Base-by-base conservation (phyloP, 2,797 vertebrate species). In the Linurgus olivaceus region DNA sequence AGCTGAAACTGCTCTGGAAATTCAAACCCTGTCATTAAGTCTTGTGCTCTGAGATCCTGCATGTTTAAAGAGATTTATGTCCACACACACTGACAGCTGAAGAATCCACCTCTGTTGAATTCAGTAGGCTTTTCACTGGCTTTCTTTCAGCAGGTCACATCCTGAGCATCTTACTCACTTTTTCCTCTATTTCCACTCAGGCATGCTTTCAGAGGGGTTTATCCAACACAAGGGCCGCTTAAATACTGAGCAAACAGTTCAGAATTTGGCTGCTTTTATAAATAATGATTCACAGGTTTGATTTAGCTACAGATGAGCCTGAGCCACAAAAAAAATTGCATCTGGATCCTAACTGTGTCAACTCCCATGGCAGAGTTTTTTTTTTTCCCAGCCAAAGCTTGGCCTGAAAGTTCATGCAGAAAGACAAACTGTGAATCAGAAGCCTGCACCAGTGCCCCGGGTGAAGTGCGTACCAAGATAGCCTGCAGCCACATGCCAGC, bases 381-480 rank as follows among this genome's bases (percentile, higher is more conserved):
- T 87, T 90, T 90, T 86, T 81, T 18, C 35, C 62, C 84, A 96
- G 92, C 84, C 90, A 92, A 86, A 95, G 50, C 93, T 77, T 93
- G 90, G 94, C 90, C 88, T 75, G 76, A 68, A 95, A 95, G 93
- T 83, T 83, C 90, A 77, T 28, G 85, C 73, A 76, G 82, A 88
- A 91, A 93, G 94, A 82, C 88, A 91, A 91, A 87, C 67, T 68
- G 86, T 92, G 92, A 94, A 93, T 88, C 90, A 96, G 94, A 76
- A 85, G 66, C 47, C 73, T 13, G 37, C 85, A 85, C 52, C 52
- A 40, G 52, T 29, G 52, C 90, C 38, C 23, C 0, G 57, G 93
- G 72, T 59, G 86, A 76, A 65, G 80, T 42, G 45, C 10, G 13
- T 82, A 96, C 95, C 90, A 90, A 95, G 95, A 96, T 96, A 96